These are phyloP conservation scores for Argyra leucocephala DNA, from an alignment of 2,888 invertebrate genomes.

Conservation along the genomic window DNA sequence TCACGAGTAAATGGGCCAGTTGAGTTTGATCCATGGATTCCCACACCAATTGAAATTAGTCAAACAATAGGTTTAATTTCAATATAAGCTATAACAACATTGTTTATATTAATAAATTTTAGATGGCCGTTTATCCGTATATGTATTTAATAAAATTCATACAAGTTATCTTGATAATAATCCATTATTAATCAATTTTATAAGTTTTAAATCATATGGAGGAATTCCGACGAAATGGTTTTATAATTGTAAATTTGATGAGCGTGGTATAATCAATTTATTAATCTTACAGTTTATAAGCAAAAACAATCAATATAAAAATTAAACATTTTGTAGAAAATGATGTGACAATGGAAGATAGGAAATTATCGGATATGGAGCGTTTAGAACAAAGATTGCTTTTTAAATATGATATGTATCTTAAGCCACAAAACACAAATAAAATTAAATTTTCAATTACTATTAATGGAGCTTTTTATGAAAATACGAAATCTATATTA, in stretches of 20 bases:
- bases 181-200: slow-evolving; percentile 53
- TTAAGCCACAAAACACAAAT: slow-evolving; percentile 28
- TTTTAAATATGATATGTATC: slow-evolving; percentile 43
- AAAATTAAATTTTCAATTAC: slow-evolving; percentile 33
- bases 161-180: slow-evolving; percentile 51
- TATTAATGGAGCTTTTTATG: slow-evolving; percentile 33
- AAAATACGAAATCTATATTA: slow-evolving; percentile 31
- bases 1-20: slow-evolving; percentile 36
- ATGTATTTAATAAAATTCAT: slow-evolving; percentile 51
- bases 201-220: slow-evolving; percentile 61
- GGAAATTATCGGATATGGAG: slow-evolving; percentile 44
- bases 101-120: slow-evolving; percentile 16
- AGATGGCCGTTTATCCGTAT: slow-evolving; percentile 56
- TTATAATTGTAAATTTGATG: slow-evolving; percentile 51
- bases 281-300: not conserved
- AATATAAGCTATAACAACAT: slow-evolving; percentile 9
- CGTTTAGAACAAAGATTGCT: slow-evolving; percentile 48
- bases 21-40: slow-evolving; percentile 47
- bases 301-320: too few relatives aligned
- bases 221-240: slow-evolving; percentile 58
- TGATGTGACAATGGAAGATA: slow-evolving; percentile 31
- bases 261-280: slow-evolving; percentile 14
- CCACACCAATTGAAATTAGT: slow-evolving; percentile 57
- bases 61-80: slow-evolving; percentile 46
- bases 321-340: slow-evolving; percentile 24